Evolutionary conservation across 2,113 vertebrate genomes (phyloP), one percentile per base, ranked within the genome.

Genomic region (Cyprinodon variegatus): DNA sequence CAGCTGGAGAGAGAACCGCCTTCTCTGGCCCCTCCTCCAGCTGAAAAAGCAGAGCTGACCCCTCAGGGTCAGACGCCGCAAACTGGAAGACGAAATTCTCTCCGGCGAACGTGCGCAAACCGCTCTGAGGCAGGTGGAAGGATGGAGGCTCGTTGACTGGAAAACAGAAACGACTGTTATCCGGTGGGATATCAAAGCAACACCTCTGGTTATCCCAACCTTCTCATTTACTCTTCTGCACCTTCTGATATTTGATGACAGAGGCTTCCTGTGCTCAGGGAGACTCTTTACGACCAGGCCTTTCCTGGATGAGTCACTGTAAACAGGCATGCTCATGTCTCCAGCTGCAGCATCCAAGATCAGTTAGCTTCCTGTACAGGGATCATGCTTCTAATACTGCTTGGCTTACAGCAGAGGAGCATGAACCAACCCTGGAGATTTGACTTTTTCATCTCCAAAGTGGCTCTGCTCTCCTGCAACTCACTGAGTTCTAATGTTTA

Each of bases 61-160:
- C 94, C 86, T 96, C 95, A 0, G 94, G 95, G 90, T 95, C 96
- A 1, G 70, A 90, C 0, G 94, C 95, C 4, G 87, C 74, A 10
- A 96, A 87, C 90, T 95, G 94, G 91, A 95, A 96, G 88, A 96
- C 93, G 82, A 96, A 96, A 85, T 95, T 95, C 91, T 95, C 95
- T 43, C 93, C 93, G 36, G 88, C 77, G 70, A 96, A 97, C 0
- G 95, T 94, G 82, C 85, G 87, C 74, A 96, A 91, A 76, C 81
- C 71, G 15, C 69, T 85, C 50, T 77, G 83, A 39, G 94, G 94
- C 36, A 14, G 84, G 84, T 94, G 94, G 89, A 96, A 94, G 60
- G 90, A 79, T 29, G 95, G 95, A 5, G 95, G 92, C 81, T 89
- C 83, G 80, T 96, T 96, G 83, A 93, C 94, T 94, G 86, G 50